These are phyloP conservation scores for Tychaedon coryphoeus DNA, from an alignment of 2,113 vertebrate genomes.

Conservation along the genomic window DNA sequence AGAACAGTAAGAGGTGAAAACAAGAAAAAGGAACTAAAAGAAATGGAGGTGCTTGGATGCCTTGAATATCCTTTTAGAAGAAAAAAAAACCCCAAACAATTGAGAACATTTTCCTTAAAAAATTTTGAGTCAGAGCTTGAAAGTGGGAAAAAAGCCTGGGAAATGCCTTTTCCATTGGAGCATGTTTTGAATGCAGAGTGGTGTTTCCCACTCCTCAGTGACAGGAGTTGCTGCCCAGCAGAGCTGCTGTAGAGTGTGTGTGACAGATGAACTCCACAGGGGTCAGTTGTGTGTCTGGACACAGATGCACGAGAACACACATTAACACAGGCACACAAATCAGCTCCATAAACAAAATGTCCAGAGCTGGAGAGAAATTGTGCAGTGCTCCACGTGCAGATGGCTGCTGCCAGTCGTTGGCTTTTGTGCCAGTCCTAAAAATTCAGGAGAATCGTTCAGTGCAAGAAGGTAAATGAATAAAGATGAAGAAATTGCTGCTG, in stretches of 20 bases:
- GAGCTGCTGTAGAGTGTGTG: not conserved
- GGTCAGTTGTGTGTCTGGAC: not conserved
- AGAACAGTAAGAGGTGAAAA: not conserved
- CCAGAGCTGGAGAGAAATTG: not conserved
- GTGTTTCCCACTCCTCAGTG: not conserved
- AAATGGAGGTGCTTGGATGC: accelerated
- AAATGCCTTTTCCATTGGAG: not conserved
- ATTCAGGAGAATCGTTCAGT: not conserved
- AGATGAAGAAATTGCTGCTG: not conserved
- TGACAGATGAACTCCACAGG: not conserved
- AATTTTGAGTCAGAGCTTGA: not conserved
- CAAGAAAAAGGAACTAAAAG: not conserved
- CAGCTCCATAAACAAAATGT: not conserved
- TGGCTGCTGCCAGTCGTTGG: not conserved
- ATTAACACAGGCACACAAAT: not conserved
- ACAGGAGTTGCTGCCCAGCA: not conserved
- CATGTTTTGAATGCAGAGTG: not conserved
- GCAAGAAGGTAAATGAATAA: not conserved
- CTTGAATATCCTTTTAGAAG: not conserved
- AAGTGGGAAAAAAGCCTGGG: not conserved
- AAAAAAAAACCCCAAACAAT: accelerated
- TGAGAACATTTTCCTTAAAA: not conserved
- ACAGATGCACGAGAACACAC: not conserved
- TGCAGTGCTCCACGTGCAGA: not conserved
- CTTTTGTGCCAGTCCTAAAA: conserved; percentile 11